phyloP scores from a whole-genome alignment of 2,888 invertebrate species.

The Macrophya annulata region DNA sequence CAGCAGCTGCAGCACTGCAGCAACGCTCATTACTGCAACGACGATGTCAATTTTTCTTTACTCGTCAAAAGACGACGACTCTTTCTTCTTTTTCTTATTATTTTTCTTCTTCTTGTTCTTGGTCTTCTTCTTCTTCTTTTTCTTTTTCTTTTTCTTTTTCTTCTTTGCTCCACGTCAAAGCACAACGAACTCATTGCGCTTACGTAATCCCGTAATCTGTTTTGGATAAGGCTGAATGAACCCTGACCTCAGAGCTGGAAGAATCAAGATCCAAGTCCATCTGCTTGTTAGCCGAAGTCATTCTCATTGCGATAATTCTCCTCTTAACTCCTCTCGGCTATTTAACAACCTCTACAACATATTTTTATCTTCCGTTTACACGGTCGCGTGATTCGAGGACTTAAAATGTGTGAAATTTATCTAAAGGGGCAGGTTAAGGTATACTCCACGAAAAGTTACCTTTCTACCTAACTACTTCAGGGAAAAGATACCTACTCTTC shows the following conservation, averaged over 20 bases:
- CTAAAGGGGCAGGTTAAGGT: background rate
- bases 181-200: constrained; percentile 10
- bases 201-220: constrained; percentile 29
- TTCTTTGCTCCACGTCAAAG: background rate
- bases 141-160: background rate
- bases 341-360: background rate
- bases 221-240: constrained; percentile 36
- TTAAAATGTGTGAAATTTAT: constrained; percentile 27
- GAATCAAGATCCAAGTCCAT: constrained; percentile 32
- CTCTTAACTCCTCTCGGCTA: background rate
- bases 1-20: constrained; percentile 8
- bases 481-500: background rate
- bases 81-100: background rate
- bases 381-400: background rate
- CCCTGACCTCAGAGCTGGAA: constrained; percentile 43
- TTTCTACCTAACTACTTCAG: background rate
- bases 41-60: constrained; percentile 15
- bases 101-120: background rate
- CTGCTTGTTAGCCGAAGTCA: background rate
- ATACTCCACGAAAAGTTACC: background rate
- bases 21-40: constrained; percentile 14
- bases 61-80: background rate
- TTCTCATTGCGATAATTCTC: background rate
- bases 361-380: constrained; percentile 10
- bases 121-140: background rate